These are phyloP conservation scores for western clawed frog (Xenopus tropicalis) DNA, from an alignment of 2,113 vertebrate genomes.

Conservation along the genomic window UCB_Xtro_10.0 CM004445.2:67554001-67554500, in stretches of 20 bases:
- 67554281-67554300: constrained; percentile 9
- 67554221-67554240: constrained; percentile 3
- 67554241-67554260: constrained; percentile 12
- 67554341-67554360: background rate
- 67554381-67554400: constrained; percentile 11
- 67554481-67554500: constrained; percentile 14
- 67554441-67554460: constrained; percentile 19
- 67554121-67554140: no score
- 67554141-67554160: no score
- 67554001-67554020: no score
- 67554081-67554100: no score
- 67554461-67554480: constrained; percentile 17
- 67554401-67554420: constrained; percentile 29
- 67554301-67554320: constrained; percentile 23
- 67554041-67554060: no score
- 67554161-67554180: no score
- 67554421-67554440: constrained; percentile 27
- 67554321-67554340: constrained; percentile 7
- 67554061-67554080: no score
- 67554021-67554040: no score
- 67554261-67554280: background rate
- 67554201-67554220: no score
- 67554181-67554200: no score
- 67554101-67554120: no score
- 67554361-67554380: constrained; percentile 4